Evolutionary conservation across 2,888 invertebrate species (phyloP), one percentile per base, ranked within the genome.

Genomic region (Hartigia nigra): DNA sequence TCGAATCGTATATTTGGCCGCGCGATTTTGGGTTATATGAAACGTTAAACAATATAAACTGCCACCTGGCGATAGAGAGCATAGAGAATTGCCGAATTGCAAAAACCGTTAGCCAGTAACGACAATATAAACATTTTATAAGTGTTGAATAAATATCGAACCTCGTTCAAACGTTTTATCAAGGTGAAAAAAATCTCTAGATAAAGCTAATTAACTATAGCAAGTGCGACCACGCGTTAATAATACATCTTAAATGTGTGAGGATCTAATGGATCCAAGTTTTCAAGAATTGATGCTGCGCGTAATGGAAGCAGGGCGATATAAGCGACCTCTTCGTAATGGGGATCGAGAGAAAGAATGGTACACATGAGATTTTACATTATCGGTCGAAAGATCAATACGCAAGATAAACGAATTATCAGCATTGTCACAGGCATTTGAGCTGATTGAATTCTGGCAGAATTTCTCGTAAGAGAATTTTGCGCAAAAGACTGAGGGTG

Each of bases 401-500:
- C 31, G 55, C 31, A 14, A 31, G 72, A 72, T 34, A 72, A 72
- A 72, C 72, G 72, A 32, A 72, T 72, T 72, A 72, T 12, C 72
- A 12, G 32, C 31, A 72, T 3, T 31, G 31, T 72, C 72, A 12
- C 32, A 12, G 72, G 23, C 72, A 72, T 72, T 72, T 1, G 72
- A 23, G 31, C 32, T 32, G 72, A 72, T 72, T 72, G 72, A 72
- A 72, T 72, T 72, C 31, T 4, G 72, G 72, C 34, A 5, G 31
- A 72, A 1, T 34, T 34, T 72, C 12, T 14, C 4, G 31, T 1
- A 31, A 31, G 31, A 9, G 31, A 32, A 32, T 72, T 14, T 34
- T 34, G 0, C 72, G 72, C 12, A 31, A 31, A 31, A 9, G 12
- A 31, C 72, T 12, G 72, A 34, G 72, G 72, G 34, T 32, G 72